These are phyloP conservation scores for Triplophysa rosa DNA, from an alignment of 2,113 vertebrate genomes.

Conservation along the genomic window DNA sequence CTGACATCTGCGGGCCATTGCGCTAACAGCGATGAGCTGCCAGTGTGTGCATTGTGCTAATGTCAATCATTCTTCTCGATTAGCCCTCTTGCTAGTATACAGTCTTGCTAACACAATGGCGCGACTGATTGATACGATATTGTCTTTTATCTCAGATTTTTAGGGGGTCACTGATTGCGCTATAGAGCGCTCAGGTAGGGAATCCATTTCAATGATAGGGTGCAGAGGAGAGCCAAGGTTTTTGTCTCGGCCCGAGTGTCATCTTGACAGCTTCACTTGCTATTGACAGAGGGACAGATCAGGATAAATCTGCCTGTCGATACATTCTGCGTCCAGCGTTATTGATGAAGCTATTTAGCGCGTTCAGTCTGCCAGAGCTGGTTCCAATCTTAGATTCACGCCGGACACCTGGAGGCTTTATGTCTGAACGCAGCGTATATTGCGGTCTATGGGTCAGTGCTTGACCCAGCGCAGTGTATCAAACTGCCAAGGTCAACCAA, in stretches of 20 bases:
- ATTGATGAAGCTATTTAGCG: constrained; percentile 74
- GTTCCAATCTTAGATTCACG: constrained; percentile 53
- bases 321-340: constrained; percentile 62
- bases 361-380: constrained; percentile 58
- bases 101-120: constrained; percentile 10
- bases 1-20: constrained; percentile 51
- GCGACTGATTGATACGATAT: constrained; percentile 59
- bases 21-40: constrained; percentile 23
- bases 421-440: constrained; percentile 4
- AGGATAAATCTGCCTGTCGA: constrained; percentile 76
- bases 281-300: constrained; percentile 76
- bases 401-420: constrained; percentile 45
- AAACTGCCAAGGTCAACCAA: constrained; percentile 36
- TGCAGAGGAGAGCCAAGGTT: constrained; percentile 45
- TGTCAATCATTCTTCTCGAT: constrained; percentile 12
- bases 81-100: background rate
- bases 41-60: constrained; percentile 4
- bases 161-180: constrained; percentile 50
- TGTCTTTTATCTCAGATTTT: constrained; percentile 58
- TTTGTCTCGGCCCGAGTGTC: constrained; percentile 19
- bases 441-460: constrained; percentile 12
- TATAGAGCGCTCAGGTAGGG: constrained; percentile 43
- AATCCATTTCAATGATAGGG: constrained; percentile 61
- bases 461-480: constrained; percentile 37
- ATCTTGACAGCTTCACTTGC: constrained; percentile 66